Base-by-base conservation (phyloP, 23 tunicate genomes). In the Halocynthia aurantium region DNA sequence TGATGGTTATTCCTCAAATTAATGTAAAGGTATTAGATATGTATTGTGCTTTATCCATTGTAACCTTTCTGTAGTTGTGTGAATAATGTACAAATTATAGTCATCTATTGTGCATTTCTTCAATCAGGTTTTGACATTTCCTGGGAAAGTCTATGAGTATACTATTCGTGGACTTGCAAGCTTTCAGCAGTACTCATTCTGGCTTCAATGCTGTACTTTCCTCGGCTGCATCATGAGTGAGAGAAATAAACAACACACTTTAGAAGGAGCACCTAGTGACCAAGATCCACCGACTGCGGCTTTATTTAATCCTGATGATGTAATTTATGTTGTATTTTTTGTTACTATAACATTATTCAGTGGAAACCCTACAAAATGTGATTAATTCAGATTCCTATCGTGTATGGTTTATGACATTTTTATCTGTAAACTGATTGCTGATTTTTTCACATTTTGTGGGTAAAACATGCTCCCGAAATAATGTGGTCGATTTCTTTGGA, bases 191-290 rank as follows among this genome's bases (percentile, higher is more conserved):
- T 92, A 92, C 80, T 72, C 73, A 54, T 86, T 92, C 74, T 86
- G 92, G 92, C 62, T 92, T 40, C 82, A 74, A 83, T 66, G 88
- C 54, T 92, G 98, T 79, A 86, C 98, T n/a, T 18, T 40, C 5
- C 77, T 65, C 7, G 98, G 98, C 10, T 92, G 98, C 61, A 82
- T 70, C 7, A 83, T 71, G 82, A 92, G 98, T 62, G 85, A 82
- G 72, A 65, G 92, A 52, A 73, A 31, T 9, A 51, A 77, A 52
- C 76, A 82, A 50, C 51, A 76, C 53, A 92, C 98, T 7, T n/a
- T 86, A 73, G 92, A 84, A 76, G 82, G 81, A 6, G 63, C 84
- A 10, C 98, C 98, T 50, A 78, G 93, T 80, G 77, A 78, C 62
- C 87, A 82, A 72, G 73, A 22, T 69, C 85, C 98, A 21, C 98